Base-by-base conservation (phyloP, 2,888 invertebrate genomes). In the Drosophila leonis region DNA sequence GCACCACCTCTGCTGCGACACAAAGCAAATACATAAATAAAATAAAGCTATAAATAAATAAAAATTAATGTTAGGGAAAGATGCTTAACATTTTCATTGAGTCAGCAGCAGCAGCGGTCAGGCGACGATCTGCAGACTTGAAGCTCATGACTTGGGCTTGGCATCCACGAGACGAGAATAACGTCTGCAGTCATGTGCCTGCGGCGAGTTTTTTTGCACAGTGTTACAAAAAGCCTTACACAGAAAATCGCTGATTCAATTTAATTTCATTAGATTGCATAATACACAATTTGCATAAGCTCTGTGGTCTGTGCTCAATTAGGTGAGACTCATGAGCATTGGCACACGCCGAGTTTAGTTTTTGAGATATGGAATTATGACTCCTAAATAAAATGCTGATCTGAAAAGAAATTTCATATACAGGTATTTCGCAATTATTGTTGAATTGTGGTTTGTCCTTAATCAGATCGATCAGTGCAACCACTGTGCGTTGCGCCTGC, bases 31-130 rank as follows among this genome's bases (percentile, higher is more conserved):
- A 67, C 77, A 81, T 83, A 82, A 76, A 84, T 78, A 75, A 83
- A 79, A 71, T 69, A 69, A 71, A 73, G 78, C 80, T 76, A 78
- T 80, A 87, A 80, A 86, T 86, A 87, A 84, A 84, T 78, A 65
- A 71, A 79, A 82, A 82, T 87, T 82, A 78, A 78, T 80, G 82
- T 84, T 87, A 78, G 87, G 70, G 73, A 82, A 78, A 84, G 78
- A 84, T 83, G 78, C 73, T 72, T 69, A 78, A 84, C 82, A 80
- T 74, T 84, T 85, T 82, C 80, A 87, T 84, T 84, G 86, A 85
- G 67, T 83, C 75, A 67, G 71, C 66, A 54, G 35, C 37, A 18
- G 37, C 37, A 15, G 33, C 1, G 42, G 35, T 39, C 42, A 29
- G 48, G 65, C 54, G 62, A 35, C 59, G 44, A 31, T 41, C 41